These are phyloP conservation scores for Melitaea athalia DNA, from an alignment of 2,888 invertebrate species.

Conservation along the genomic window DNA sequence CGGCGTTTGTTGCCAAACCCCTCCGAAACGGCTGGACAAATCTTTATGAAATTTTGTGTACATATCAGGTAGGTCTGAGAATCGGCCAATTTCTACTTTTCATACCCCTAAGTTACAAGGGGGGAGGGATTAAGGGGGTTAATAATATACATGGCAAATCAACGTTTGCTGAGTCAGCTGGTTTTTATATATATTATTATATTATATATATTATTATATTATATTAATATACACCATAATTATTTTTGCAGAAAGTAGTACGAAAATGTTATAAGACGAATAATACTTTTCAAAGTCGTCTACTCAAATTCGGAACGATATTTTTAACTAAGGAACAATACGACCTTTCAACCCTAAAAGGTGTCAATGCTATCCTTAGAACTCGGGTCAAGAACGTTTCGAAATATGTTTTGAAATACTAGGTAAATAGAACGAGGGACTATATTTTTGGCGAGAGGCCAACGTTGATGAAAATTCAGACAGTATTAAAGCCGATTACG, in stretches of 20 bases:
- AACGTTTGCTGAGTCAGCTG: no score
- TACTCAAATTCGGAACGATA: not conserved
- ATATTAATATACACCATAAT: no score
- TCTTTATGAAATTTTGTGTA: no score
- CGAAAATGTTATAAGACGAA: not conserved
- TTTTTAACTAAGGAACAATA: not conserved
- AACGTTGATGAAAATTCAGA: constrained; percentile 20
- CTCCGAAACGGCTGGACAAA: no score
- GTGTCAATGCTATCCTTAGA: constrained; percentile 5
- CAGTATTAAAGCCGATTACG: constrained; percentile 4
- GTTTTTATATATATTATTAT: no score
- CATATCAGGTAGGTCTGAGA: no score
- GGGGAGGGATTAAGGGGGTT: no score
- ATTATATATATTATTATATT: no score
- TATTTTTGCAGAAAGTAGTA: not conserved
- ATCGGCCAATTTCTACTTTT: no score
- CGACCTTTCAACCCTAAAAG: not conserved
- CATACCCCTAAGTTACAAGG: no score
- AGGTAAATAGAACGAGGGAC: constrained; percentile 6
- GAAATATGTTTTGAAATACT: constrained; percentile 7
- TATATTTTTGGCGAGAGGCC: constrained; percentile 14
- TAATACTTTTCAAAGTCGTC: constrained; percentile 36
- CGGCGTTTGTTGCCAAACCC: no score
- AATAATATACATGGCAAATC: no score
- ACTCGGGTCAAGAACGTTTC: constrained; percentile 4